Percentiles rank a stretch among this genome's conserved stretches.
Conservation (phyloP, 2,888 invertebrate genomes). For the Sicus ferrugineus region DNA sequence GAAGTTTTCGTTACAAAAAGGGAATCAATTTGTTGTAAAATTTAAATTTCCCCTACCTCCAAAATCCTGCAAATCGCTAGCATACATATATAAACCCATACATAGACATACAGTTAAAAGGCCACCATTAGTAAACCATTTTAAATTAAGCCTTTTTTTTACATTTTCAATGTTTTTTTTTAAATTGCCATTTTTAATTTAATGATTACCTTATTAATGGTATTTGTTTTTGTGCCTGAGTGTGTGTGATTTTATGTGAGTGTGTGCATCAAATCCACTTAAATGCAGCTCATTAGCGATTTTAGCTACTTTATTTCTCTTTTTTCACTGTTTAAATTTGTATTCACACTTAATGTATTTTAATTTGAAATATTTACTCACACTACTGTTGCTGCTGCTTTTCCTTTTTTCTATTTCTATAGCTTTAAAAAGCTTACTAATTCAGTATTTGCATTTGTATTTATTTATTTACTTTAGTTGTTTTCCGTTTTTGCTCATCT, state of each 20-base stretch:
- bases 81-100: slow-evolving; percentile 20
- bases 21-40: no score
- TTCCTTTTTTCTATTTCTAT: slow-evolving; percentile 1
- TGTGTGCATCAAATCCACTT: background rate
- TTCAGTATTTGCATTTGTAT: background rate
- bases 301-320: background rate
- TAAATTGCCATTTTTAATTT: background rate
- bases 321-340: background rate
- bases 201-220: slow-evolving; percentile 10
- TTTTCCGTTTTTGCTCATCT: background rate
- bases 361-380: background rate
- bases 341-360: background rate
- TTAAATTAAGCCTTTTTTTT: slow-evolving; percentile 13
- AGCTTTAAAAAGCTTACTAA: background rate
- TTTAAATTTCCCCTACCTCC: no score
- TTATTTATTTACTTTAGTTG: no score
- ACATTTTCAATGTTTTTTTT: background rate
- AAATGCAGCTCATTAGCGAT: slow-evolving; percentile 3
- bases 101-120: slow-evolving; percentile 5
- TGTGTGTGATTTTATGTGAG: background rate
- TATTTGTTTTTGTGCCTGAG: slow-evolving; percentile 11
- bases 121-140: slow-evolving; percentile 26
- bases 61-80: no score
- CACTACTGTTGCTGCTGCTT: background rate
- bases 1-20: no score